Conservation (phyloP, 2,113 vertebrate genomes). For the Nycticorax nycticorax region DNA sequence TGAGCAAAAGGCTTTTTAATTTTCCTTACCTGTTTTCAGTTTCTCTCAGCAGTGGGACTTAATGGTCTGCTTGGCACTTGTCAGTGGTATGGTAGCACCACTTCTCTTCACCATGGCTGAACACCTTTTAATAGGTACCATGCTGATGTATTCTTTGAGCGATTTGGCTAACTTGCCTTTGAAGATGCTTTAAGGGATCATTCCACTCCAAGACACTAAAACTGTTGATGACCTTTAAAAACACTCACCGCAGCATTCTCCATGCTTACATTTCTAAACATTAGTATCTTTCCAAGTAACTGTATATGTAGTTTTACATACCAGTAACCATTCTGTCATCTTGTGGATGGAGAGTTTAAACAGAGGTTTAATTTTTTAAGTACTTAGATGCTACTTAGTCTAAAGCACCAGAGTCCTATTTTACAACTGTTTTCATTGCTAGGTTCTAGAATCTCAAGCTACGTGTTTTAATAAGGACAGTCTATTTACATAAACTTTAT, state of each 20-base stretch:
- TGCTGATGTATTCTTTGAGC: not conserved
- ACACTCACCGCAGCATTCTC: not conserved
- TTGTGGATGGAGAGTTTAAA: not conserved
- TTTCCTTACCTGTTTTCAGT: not conserved
- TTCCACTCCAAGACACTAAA: not conserved
- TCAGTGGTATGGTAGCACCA: not conserved
- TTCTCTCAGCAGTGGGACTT: not conserved
- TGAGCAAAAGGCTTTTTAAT: not conserved
- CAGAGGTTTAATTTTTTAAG: not conserved
- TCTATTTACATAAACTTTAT: conserved; percentile 8
- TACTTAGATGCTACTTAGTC: not conserved
- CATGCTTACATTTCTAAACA: not conserved
- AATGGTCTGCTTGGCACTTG: not conserved
- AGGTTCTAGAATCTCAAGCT: not conserved
- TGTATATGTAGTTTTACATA: not conserved
- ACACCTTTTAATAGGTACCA: not conserved
- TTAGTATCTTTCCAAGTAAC: not conserved
- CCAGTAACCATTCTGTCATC: not conserved
- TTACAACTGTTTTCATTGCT: not conserved
- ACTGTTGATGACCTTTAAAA: not conserved
- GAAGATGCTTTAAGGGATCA: not conserved
- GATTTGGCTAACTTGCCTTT: not conserved
- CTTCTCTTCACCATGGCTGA: not conserved
- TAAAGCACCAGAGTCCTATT: not conserved
- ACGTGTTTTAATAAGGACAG: not conserved